phyloP scores from a whole-genome alignment of 1,140 invertebrate species.

The Drosophila suzukii region DNA sequence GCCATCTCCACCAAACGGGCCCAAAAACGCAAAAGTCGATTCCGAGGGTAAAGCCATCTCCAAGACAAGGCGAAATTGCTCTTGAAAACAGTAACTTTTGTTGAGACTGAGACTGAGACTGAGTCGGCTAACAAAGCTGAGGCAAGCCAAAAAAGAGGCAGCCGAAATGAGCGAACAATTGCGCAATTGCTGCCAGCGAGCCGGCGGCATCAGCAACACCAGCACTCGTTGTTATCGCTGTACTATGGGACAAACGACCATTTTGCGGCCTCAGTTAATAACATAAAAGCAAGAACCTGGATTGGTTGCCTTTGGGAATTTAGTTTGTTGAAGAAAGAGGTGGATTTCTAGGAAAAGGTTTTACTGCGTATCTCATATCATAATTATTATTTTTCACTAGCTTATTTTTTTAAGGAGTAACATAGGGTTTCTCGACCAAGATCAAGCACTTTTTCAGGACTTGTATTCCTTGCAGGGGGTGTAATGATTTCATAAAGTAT shows the following conservation, averaged over 20 bases:
- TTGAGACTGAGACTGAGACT: conserved; percentile 12
- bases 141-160: conserved; percentile 56
- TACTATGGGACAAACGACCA: not conserved
- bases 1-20: conserved; percentile 22
- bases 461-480: too few relatives aligned
- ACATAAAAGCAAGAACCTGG: too few relatives aligned
- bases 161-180: conserved; percentile 67
- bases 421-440: too few relatives aligned
- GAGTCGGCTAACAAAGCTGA: conserved; percentile 31
- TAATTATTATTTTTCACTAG: too few relatives aligned
- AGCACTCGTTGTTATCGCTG: not conserved
- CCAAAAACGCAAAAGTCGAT: conserved; percentile 20
- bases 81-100: conserved; percentile 42
- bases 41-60: conserved; percentile 6
- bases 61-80: conserved; percentile 33
- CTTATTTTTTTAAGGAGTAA: too few relatives aligned
- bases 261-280: not conserved
- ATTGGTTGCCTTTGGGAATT: too few relatives aligned
- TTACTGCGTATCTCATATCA: too few relatives aligned
- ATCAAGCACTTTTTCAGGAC: too few relatives aligned
- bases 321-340: too few relatives aligned
- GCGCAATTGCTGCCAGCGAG: conserved; percentile 58
- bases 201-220: conserved; percentile 17
- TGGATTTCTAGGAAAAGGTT: too few relatives aligned
- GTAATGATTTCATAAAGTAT: too few relatives aligned